A percentile compares a stretch with the other conserved stretches of the same genome.
phyloP scores from a whole-genome alignment of 2,888 invertebrate species.

The Aromia moschata region DNA sequence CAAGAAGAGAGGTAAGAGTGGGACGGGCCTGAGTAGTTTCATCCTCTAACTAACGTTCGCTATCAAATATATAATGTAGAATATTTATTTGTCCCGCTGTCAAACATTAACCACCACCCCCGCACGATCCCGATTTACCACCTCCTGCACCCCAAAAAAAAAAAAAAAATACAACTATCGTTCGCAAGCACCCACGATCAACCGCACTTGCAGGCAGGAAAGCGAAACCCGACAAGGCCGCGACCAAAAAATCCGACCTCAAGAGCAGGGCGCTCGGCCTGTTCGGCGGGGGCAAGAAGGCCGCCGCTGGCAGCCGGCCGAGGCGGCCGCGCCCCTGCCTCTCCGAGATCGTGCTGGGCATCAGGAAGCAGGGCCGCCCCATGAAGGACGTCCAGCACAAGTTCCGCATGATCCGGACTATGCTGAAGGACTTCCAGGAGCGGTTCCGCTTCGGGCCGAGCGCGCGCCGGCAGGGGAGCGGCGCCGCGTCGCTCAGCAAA shows the following conservation, averaged over 20 bases:
- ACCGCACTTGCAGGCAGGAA: too few species aligned
- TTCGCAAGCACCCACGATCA: too few species aligned
- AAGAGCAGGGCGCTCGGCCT: constrained; percentile 5
- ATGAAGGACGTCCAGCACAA: constrained; percentile 24
- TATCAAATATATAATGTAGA: too few species aligned
- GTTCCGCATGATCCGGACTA: constrained; percentile 19
- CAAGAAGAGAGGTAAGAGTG: not conserved
- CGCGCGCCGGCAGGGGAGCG: constrained; percentile 3
- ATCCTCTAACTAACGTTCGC: too few species aligned
- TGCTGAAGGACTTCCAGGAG: constrained; percentile 27
- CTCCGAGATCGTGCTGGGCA: constrained; percentile 37
- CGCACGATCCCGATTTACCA: too few species aligned
- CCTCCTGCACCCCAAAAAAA: too few species aligned
- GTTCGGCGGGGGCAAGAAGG: constrained; percentile 7
- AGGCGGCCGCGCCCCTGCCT: constrained; percentile 19
- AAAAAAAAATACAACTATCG: too few species aligned
- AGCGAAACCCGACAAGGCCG: not conserved
- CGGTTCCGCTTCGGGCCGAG: constrained; percentile 11
- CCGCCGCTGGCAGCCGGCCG: not conserved
- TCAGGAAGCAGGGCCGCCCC: constrained; percentile 34
- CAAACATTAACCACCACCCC: too few species aligned
- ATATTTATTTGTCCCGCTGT: too few species aligned
- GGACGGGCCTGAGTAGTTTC: too few species aligned
- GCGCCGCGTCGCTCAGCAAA: constrained; percentile 24
- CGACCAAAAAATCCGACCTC: not conserved